Evolutionary conservation across 2,113 vertebrate species (phyloP).

Genomic region (Dromas ardeola): DNA sequence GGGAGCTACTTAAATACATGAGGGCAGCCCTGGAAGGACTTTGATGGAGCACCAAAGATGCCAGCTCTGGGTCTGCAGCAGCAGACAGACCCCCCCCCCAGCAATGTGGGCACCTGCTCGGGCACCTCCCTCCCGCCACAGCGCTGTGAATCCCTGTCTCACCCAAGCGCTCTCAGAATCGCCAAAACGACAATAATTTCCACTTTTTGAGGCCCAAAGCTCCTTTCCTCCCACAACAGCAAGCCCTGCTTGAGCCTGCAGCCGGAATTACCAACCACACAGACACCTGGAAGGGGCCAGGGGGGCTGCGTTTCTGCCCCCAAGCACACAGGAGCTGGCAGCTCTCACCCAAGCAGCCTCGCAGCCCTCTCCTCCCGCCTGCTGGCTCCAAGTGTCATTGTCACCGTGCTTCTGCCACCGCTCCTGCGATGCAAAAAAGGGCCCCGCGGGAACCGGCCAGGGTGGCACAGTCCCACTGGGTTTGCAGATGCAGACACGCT

Average conservation of each 20-base stretch:
- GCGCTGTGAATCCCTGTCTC: accelerated
- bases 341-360: neutral
- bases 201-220: neutral
- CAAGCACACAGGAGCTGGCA: neutral
- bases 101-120: accelerated
- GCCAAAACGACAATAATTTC: neutral
- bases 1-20: neutral
- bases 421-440: neutral
- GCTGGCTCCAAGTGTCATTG: neutral
- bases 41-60: neutral
- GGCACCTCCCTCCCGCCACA: neutral
- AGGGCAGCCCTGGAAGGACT: neutral
- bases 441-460: accelerated
- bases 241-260: neutral
- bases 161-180: neutral
- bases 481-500: neutral
- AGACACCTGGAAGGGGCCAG: neutral
- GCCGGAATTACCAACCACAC: neutral
- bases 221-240: neutral
- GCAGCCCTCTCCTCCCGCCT: neutral
- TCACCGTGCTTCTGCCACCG: neutral
- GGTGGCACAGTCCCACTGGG: neutral
- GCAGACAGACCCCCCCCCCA: neutral
- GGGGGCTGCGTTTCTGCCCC: neutral
- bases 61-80: neutral